Evolutionary conservation across 2,888 invertebrate species (phyloP).

Genomic region (Dioctria rufipes): DNA sequence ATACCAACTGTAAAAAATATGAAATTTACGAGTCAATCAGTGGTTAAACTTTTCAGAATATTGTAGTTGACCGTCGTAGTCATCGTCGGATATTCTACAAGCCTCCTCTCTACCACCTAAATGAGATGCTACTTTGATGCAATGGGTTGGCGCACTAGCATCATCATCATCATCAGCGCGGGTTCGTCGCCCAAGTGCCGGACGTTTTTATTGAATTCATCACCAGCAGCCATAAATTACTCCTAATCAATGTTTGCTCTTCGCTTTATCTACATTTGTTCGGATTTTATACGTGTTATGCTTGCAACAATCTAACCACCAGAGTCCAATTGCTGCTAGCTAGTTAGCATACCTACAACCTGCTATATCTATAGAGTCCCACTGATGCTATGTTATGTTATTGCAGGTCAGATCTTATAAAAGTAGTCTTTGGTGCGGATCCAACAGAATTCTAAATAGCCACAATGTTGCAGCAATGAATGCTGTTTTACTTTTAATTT

Average conservation of each 20-base stretch:
- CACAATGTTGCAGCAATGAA: conserved; percentile 40
- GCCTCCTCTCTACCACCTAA: too few species aligned
- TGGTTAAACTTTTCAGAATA: background rate
- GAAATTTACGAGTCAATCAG: conserved; percentile 16
- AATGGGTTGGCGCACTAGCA: too few species aligned
- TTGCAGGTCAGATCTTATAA: background rate
- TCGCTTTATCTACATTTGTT: conserved; percentile 45
- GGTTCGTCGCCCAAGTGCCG: background rate
- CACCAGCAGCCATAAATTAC: conserved; percentile 44
- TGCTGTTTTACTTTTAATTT: conserved; percentile 46
- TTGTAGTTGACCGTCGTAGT: background rate
- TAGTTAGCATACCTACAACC: background rate
- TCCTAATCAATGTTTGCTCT: conserved; percentile 51
- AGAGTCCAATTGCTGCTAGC: background rate
- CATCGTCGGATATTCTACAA: too few species aligned
- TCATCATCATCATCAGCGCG: background rate
- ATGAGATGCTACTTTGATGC: too few species aligned
- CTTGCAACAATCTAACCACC: conserved; percentile 44
- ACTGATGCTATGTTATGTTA: too few species aligned
- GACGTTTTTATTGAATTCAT: conserved; percentile 25
- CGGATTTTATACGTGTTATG: conserved; percentile 38
- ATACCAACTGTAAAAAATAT: background rate
- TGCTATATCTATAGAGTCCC: too few species aligned
- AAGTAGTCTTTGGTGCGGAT: background rate
- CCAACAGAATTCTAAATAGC: background rate